Evolutionary conservation across 2,888 invertebrate genomes (phyloP).

Genomic region (Eueremaeus valkanovi): DNA sequence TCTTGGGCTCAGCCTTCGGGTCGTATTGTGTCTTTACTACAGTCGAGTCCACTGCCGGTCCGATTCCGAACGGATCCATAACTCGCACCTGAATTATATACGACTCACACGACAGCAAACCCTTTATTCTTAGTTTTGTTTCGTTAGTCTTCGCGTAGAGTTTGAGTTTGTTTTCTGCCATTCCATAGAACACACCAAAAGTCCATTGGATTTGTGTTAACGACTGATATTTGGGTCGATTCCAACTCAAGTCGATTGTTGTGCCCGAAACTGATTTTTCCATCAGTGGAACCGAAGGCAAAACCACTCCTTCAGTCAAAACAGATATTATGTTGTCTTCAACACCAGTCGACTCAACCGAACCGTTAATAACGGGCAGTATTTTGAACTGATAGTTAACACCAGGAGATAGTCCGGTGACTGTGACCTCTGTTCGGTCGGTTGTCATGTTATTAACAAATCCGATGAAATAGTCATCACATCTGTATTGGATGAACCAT

Average conservation of each 20-base stretch:
- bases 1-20: constrained; percentile 64
- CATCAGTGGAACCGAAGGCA: constrained; percentile 20
- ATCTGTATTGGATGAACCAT: constrained; percentile 37
- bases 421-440: background rate
- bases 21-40: constrained; percentile 62
- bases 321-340: constrained; percentile 36
- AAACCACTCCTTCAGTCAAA: constrained; percentile 20
- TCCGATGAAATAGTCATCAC: constrained; percentile 39
- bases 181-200: constrained; percentile 37
- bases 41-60: constrained; percentile 58
- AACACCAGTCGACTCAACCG: constrained; percentile 17
- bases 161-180: constrained; percentile 3
- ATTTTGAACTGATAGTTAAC: constrained; percentile 42
- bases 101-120: constrained; percentile 67
- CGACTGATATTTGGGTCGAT: background rate
- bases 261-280: constrained; percentile 21
- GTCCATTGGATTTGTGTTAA: constrained; percentile 20
- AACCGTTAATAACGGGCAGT: constrained; percentile 22
- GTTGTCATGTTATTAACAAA: constrained; percentile 26
- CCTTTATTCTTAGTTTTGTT: constrained; percentile 59
- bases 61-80: constrained; percentile 62
- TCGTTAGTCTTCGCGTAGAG: constrained; percentile 54
- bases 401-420: constrained; percentile 32
- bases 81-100: constrained; percentile 69
- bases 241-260: constrained; percentile 2